phyloP scores from a whole-genome alignment of 2,888 invertebrate species.

The Deladenus siricidicola region DNA sequence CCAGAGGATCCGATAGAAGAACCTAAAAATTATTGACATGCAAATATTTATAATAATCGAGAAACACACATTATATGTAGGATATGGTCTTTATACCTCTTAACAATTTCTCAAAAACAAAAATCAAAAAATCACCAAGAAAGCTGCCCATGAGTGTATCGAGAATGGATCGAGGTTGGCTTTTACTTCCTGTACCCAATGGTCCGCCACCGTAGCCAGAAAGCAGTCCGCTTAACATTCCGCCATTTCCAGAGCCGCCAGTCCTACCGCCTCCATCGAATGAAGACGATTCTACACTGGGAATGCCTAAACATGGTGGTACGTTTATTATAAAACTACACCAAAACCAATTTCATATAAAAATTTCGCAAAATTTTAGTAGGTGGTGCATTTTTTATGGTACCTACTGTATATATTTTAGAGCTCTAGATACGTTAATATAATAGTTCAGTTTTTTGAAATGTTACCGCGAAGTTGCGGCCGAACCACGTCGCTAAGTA shows the following conservation, averaged over 20 bases:
- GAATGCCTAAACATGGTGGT: not conserved
- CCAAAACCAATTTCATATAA: too few relatives aligned
- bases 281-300: not conserved
- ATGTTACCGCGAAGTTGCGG: conserved; percentile 24
- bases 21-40: not conserved
- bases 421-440: too few relatives aligned
- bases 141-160: conserved; percentile 26
- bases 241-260: not conserved
- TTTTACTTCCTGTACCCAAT: conserved; percentile 17
- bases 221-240: not conserved
- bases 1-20: conserved; percentile 17
- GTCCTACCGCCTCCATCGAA: not conserved
- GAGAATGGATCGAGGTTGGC: conserved; percentile 21
- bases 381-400: too few relatives aligned
- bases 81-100: too few relatives aligned
- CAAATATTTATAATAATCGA: too few relatives aligned
- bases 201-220: conserved; percentile 24
- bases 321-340: not conserved
- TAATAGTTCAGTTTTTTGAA: not conserved
- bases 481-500: conserved; percentile 27
- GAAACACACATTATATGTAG: too few relatives aligned
- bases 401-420: too few relatives aligned
- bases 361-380: too few relatives aligned
- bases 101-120: not conserved
- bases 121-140: conserved; percentile 16